Evolutionary conservation across 1,140 invertebrate genomes (phyloP).

Genomic region (Bombus vancouverensis): DNA sequence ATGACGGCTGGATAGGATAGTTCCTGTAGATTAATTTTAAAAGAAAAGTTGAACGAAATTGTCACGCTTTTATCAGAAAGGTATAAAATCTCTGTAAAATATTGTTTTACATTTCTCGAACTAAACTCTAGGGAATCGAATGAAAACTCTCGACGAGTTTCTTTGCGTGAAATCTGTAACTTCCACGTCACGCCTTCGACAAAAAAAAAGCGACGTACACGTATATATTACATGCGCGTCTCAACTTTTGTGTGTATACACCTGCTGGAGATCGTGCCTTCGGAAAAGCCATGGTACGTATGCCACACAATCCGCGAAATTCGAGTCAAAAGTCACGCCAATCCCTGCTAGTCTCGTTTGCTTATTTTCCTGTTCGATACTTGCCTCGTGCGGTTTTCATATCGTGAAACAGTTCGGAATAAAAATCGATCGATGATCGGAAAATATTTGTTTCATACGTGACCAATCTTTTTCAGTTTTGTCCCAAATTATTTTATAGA

Average conservation of each 20-base stretch:
- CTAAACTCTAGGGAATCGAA: neutral
- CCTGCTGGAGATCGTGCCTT: constrained; percentile 46
- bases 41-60: neutral
- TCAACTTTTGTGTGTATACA: constrained; percentile 34
- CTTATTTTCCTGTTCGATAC: neutral
- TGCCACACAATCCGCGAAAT: constrained; percentile 25
- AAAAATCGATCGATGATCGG: too few species aligned
- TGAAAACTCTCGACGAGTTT: constrained; percentile 8
- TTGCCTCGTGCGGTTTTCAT: too few species aligned
- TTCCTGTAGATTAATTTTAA: neutral
- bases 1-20: neutral
- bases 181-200: constrained; percentile 11
- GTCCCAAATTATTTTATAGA: too few species aligned
- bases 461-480: too few species aligned
- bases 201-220: constrained; percentile 8
- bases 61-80: neutral
- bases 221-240: constrained; percentile 38
- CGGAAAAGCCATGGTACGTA: constrained; percentile 55
- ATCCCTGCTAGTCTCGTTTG: neutral
- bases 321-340: constrained; percentile 50
- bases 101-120: neutral
- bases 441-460: neutral
- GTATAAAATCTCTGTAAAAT: too few species aligned
- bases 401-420: too few species aligned
- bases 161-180: constrained; percentile 23